phyloP scores from a whole-genome alignment of 2,113 vertebrate species.

The Neogale vison region DNA sequence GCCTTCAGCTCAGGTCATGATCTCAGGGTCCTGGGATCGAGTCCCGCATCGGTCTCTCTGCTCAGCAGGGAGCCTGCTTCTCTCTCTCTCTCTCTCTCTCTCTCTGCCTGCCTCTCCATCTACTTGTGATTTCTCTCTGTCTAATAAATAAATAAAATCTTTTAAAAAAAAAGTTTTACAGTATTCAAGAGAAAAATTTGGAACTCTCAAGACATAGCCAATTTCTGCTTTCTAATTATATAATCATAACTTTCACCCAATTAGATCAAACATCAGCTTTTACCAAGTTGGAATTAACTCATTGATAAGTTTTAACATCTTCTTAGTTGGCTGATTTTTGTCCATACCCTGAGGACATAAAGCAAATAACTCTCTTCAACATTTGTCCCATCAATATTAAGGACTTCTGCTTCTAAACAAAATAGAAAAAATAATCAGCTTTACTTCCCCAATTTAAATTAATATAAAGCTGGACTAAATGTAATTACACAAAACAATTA shows the following conservation, averaged over 20 bases:
- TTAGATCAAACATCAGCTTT: not conserved
- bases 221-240: not conserved
- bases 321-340: not conserved
- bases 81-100: too few relatives aligned
- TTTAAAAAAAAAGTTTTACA: not conserved
- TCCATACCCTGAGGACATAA: not conserved
- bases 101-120: too few relatives aligned
- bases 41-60: too few relatives aligned
- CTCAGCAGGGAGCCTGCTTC: too few relatives aligned
- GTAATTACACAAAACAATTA: not conserved
- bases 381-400: not conserved
- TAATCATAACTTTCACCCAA: not conserved
- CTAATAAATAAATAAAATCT: too few relatives aligned
- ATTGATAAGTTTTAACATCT: constrained; percentile 19
- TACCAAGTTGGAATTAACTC: not conserved
- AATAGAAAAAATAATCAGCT: not conserved
- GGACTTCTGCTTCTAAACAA: not conserved
- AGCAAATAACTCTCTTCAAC: not conserved
- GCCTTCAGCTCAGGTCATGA: too few relatives aligned
- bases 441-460: not conserved
- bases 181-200: constrained; percentile 30
- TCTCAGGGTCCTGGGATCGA: too few relatives aligned
- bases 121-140: too few relatives aligned
- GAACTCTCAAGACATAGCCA: not conserved
- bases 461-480: constrained; percentile 15